Evolutionary conservation across 1,140 invertebrate genomes (phyloP), one percentile per base, ranked within the genome.

Genomic region (Aphaenogaster floridana): DNA sequence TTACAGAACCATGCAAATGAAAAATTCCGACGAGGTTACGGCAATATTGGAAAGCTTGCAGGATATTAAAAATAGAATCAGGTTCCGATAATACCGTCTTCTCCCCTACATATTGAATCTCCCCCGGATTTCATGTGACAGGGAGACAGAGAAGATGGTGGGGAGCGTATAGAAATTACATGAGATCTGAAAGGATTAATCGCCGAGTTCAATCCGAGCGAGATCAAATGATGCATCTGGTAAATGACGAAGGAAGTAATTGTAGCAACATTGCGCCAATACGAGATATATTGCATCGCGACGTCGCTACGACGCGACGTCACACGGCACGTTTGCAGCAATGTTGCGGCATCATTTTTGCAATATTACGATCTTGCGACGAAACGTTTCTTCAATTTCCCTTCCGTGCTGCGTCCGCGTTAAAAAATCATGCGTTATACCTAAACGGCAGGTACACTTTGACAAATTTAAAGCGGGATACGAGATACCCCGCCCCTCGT

Each of bases 1-100:
- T 42, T 42, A 21, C 4, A n/a, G 34, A 57, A 57, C 17, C 50
- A 57, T 74, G 34, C 48, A 54, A 39, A 39, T 21, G 39, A 76
- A 76, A 15, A 42, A 76, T 59, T 42, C 54, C 13, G 36, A 59
- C 66, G 28, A 69, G 66, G 66, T 69, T 69, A 69, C 66, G 39
- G 21, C n/a, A 48, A 69, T 69, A 69, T 69, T 69, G 66, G 66
- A 69, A 11, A 69, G 66, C 54, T 76, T 42, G 36, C 36, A n/a
- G 52, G 9, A 57, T 76, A 76, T 76, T 76, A 76, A 59, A 76
- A 39, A 74, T 57, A 39, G 34, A 59, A 39, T 42, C 1, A 59
- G 36, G 36, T 42, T 59, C 36, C 48, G 21, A 8, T 59, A 59
- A 59, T 76, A 42, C 34, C 15, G 13, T n/a, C 34, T 74, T 39